phyloP scores from a whole-genome alignment of 2,797 vertebrate species.

The Chiroxiphia lanceolata region DNA sequence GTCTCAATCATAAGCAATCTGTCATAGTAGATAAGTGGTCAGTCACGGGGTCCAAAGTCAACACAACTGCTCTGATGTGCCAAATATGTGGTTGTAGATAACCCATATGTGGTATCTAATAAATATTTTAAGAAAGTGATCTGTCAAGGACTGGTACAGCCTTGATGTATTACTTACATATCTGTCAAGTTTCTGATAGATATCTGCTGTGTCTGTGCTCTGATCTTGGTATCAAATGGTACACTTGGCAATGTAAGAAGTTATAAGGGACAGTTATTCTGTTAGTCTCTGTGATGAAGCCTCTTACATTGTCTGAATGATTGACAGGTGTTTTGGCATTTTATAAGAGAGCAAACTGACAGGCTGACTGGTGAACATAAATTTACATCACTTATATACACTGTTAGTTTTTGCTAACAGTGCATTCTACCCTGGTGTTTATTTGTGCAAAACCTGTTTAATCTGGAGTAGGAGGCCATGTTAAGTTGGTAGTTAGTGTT shows the following conservation, averaged over 20 bases:
- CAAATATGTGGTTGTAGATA: neutral
- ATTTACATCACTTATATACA: neutral
- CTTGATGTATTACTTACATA: neutral
- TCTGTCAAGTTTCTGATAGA: neutral
- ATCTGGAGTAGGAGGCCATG: neutral
- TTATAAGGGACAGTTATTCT: neutral
- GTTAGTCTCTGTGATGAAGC: neutral
- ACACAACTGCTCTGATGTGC: neutral
- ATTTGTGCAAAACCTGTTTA: neutral
- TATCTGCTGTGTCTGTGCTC: neutral
- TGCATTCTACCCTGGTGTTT: neutral
- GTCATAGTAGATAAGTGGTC: accelerated
- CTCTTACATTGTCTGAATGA: neutral
- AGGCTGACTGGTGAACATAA: neutral
- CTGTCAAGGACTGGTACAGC: neutral
- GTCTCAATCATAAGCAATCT: neutral
- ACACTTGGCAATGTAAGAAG: accelerated
- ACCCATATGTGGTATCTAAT: accelerated
- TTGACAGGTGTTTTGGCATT: neutral
- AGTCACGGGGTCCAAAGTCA: neutral
- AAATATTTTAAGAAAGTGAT: neutral
- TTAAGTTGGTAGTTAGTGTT: neutral
- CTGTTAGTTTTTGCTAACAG: neutral
- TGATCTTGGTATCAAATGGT: neutral
- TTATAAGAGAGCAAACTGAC: neutral